phyloP scores from a whole-genome alignment of 2,113 vertebrate species.

The Pogonocichla stellata region DNA sequence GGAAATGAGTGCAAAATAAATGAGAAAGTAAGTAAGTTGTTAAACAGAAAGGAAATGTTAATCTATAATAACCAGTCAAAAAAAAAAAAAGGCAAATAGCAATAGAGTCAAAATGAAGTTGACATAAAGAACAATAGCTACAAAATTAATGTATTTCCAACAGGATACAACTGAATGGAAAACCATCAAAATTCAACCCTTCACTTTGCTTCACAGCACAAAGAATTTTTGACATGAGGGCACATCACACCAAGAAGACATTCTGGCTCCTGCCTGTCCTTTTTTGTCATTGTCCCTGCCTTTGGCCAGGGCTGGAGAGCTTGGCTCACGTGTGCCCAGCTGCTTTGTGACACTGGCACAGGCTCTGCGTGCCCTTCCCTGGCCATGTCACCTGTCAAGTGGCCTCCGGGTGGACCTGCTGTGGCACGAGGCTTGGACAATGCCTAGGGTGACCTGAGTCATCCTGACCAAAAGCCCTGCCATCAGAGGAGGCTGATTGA shows the following conservation, averaged over 20 bases:
- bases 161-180: neutral
- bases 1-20: neutral
- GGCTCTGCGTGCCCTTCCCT: fast-evolving
- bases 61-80: neutral
- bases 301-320: neutral
- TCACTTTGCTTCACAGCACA: neutral
- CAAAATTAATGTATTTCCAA: neutral
- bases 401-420: neutral
- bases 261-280: neutral
- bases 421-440: neutral
- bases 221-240: neutral
- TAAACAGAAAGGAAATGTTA: neutral
- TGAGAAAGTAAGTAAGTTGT: neutral
- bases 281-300: neutral
- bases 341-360: fast-evolving
- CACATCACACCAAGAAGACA: neutral
- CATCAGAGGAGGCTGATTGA: neutral
- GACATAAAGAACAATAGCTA: neutral
- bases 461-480: neutral
- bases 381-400: fast-evolving
- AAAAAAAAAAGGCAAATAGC: neutral
- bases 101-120: neutral
- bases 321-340: neutral
- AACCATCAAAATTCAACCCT: neutral
- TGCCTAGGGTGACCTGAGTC: neutral